Conservation (phyloP, 2,888 invertebrate species). For the Euphydryas editha region DNA sequence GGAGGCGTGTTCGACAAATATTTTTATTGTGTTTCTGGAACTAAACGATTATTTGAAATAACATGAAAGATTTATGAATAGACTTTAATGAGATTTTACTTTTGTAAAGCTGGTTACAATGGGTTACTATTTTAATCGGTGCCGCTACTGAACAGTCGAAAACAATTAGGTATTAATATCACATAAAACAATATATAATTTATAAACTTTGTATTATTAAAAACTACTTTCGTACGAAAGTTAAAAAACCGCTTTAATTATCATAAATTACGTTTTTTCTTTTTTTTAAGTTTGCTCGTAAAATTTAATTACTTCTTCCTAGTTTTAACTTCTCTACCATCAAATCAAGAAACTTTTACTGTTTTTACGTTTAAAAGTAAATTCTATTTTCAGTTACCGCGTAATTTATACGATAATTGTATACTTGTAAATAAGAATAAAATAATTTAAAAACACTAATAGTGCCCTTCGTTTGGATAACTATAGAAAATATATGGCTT, state of each 20-base stretch:
- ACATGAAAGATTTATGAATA: slow-evolving; percentile 37
- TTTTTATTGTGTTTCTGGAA: slow-evolving; percentile 65
- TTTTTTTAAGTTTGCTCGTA: slow-evolving; percentile 28
- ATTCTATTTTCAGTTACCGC: neutral
- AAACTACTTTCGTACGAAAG: slow-evolving; percentile 18
- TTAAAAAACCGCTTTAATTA: slow-evolving; percentile 29
- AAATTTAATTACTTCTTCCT: slow-evolving; percentile 33
- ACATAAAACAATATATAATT: neutral
- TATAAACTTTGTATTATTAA: neutral
- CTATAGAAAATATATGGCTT: neutral
- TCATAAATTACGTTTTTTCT: slow-evolving; percentile 33
- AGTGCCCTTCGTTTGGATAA: neutral
- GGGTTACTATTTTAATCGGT: neutral
- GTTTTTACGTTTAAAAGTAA: neutral
- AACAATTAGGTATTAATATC: neutral
- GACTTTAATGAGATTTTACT: slow-evolving; percentile 26
- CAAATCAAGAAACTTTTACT: slow-evolving; percentile 7
- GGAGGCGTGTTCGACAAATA: slow-evolving; percentile 72
- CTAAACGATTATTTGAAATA: slow-evolving; percentile 48
- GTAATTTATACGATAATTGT: neutral
- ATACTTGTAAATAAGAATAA: neutral
- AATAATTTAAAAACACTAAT: neutral
- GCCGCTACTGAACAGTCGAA: neutral
- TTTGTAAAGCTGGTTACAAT: slow-evolving; percentile 9
- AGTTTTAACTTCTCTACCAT: slow-evolving; percentile 24